Base-by-base conservation (phyloP, 1,140 invertebrate genomes). In the Drosophila ironensis region DNA sequence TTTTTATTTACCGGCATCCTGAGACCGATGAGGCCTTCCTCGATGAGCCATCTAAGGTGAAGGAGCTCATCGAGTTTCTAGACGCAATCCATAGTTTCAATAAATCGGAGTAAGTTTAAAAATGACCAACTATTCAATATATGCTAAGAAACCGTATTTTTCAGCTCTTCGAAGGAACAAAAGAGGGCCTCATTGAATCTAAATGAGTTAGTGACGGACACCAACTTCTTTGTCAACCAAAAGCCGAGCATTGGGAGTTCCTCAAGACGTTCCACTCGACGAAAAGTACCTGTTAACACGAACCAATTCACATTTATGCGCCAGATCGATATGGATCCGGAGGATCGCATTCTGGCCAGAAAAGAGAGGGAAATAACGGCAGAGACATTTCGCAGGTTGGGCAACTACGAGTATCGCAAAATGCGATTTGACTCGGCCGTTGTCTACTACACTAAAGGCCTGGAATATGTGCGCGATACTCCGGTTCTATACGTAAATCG, bases 221-320 rank as follows among this genome's bases (percentile, higher is more conserved):
- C n/a, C 0, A 24, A 53, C 4, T 72, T 50, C 47, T 0, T 52
- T 22, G 59, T 77, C 3, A 27, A 8, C 3, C 7, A 8, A 2
- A 56, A 24, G 22, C 33, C 24, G 20, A 30, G 20, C 0, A 7
- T 37, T 0, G n/a, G 30, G n/a, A 4, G n/a, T 33, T 33, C 30
- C 4, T 4, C n/a, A 6, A 33, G 30, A 12, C 30, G 30, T 3
- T 33, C 30, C 11, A 37, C 5, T 12, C 14, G 68, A 0, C 42
- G 4, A 5, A 56, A 41, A 25, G 1, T 28, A 0, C 0, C 0
- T 0, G 1, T 25, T 0, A 84, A 74, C 4, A 45, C 35, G 0
- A 61, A 73, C 45, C 51, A 84, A 8, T 59, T 84, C 4, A 70
- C 80, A 1, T 84, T 78, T 9, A 84, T 84, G 80, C 64, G 70